Evolutionary conservation across 1,140 invertebrate species (phyloP).

Genomic region (Asobara japonica): DNA sequence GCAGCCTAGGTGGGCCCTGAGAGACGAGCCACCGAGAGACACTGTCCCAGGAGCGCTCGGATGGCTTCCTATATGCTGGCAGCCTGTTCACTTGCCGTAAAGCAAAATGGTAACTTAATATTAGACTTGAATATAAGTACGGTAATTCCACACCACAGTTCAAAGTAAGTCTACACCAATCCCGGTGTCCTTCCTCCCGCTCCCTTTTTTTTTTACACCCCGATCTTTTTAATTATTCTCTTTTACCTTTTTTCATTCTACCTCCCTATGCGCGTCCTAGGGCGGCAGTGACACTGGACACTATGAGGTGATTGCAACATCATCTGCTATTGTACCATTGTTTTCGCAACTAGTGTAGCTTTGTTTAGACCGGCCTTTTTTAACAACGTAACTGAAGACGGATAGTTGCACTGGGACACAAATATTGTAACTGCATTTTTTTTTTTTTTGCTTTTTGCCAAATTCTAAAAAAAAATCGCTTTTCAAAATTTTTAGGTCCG

Average conservation of each 20-base stretch:
- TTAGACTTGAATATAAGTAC: slow-evolving; percentile 66
- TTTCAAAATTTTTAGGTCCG: too few species aligned
- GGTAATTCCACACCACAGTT: slow-evolving; percentile 66
- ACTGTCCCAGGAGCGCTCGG: slow-evolving; percentile 62
- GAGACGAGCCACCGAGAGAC: slow-evolving; percentile 47
- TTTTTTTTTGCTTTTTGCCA: too few species aligned
- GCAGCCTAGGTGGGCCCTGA: slow-evolving; percentile 52
- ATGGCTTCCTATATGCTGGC: slow-evolving; percentile 69
- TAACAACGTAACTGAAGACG: not conserved
- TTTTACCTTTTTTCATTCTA: slow-evolving; percentile 11
- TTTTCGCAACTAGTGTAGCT: not conserved
- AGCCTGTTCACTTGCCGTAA: slow-evolving; percentile 67
- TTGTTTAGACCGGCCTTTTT: not conserved
- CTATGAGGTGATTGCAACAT: slow-evolving; percentile 55
- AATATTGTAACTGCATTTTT: too few species aligned
- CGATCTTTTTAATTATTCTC: slow-evolving; percentile 5
- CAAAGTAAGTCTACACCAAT: slow-evolving; percentile 65
- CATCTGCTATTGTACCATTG: slow-evolving; percentile 1
- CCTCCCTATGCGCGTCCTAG: not conserved
- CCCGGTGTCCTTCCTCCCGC: slow-evolving; percentile 34
- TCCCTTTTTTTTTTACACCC: slow-evolving; percentile 39
- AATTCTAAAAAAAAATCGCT: too few species aligned
- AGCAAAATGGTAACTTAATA: slow-evolving; percentile 68
- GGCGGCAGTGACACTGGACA: slow-evolving; percentile 47
- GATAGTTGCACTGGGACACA: not conserved